Evolutionary conservation across 2,888 invertebrate genomes (phyloP), one percentile per base, ranked within the genome.

Genomic region (Cephus pygmeus): DNA sequence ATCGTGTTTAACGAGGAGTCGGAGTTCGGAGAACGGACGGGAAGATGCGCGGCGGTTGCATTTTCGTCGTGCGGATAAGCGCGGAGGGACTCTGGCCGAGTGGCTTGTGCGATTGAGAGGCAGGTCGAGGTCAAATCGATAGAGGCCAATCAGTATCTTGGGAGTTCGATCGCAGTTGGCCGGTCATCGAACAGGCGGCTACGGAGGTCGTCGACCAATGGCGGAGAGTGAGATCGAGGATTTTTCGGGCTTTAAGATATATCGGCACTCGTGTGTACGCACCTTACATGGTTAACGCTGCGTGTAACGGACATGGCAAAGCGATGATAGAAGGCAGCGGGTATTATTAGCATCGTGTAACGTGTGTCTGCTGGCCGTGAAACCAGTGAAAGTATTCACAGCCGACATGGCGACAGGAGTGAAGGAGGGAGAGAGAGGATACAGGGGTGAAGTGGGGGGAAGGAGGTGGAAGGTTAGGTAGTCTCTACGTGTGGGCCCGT

Each of bases 361-460:
- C 89, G 86, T 88, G 86, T 88, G 88, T 89, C 87, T 87, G 88
- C 85, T 90, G 91, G 89, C 91, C 91, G 90, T 91, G 91, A 91
- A 91, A 90, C 89, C 87, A 86, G 91, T 90, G 91, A 91, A 91
- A 91, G 91, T 91, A 88, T 89, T 89, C 85, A 83, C 85, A 83
- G 84, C 81, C 84, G 84, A 84, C 86, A 56, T 56, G 56, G 23
- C 56, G 56, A 56, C 34, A 12, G 75, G 33, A 56, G 33, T 23
- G 23, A 56, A 34, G 30, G n/a, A 36, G 35, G 9, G 36, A 12
- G 36, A 1, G 12, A 15, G 40, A 15, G 34, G 31, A 75, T 35
- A 35, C 35, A 35, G 4, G 35, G 12, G 35, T 35, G 35, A 35
- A 11, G 35, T 35, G 35, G 35, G 12, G 35, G 35, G 31, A 71